Evolutionary conservation across 2,888 invertebrate genomes (phyloP).

Genomic region (Choreutis nemorana): DNA sequence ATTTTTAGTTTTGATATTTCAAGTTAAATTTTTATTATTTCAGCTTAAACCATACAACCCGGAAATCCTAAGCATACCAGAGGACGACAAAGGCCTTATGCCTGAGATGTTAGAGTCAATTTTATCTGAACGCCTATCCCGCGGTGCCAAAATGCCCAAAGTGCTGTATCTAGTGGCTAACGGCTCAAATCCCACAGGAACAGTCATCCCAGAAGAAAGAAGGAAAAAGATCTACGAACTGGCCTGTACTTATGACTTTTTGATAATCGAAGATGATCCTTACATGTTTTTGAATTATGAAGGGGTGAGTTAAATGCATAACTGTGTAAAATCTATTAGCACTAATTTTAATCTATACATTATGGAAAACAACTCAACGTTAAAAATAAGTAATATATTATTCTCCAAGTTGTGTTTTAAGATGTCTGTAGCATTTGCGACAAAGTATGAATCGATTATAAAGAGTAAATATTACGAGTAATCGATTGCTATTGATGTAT

Average conservation of each 20-base stretch:
- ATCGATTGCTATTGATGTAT: no score
- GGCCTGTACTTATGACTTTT: conserved; percentile 77
- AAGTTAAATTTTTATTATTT: conserved; percentile 16
- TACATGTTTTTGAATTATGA: conserved; percentile 81
- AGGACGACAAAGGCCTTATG: conserved; percentile 73
- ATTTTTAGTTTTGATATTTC: no score
- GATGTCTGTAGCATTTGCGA: no score
- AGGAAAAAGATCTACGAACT: conserved; percentile 75
- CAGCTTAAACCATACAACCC: conserved; percentile 75
- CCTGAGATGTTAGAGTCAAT: conserved; percentile 67
- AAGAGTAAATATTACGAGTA: no score
- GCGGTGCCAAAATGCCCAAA: conserved; percentile 71
- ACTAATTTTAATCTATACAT: no score
- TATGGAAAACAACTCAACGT: no score
- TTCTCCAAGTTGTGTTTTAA: no score
- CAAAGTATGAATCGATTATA: no score
- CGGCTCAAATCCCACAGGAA: conserved; percentile 80
- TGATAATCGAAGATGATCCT: conserved; percentile 85
- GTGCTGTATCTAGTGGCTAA: conserved; percentile 79
- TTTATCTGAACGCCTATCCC: conserved; percentile 46
- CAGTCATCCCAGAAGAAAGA: conserved; percentile 70
- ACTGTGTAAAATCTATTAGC: no score
- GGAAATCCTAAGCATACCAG: conserved; percentile 71
- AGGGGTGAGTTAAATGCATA: conserved; percentile 51
- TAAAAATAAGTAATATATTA: no score